phyloP scores from a whole-genome alignment of 2,888 invertebrate species.

The Campoplex capitator region DNA sequence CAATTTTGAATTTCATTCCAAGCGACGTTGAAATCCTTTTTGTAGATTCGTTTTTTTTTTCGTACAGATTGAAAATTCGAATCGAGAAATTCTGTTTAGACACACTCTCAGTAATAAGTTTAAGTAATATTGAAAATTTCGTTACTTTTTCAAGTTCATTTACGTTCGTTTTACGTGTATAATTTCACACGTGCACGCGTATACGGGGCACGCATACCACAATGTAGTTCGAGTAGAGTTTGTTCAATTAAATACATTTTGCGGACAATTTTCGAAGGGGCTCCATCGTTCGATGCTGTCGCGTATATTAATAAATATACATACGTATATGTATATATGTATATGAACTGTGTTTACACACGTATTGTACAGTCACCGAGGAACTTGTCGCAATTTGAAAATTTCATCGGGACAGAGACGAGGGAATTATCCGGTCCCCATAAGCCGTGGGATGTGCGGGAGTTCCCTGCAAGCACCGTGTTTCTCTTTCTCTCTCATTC shows the following conservation, averaged over 20 bases:
- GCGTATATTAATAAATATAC: slow-evolving; percentile 26
- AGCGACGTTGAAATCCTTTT: not conserved
- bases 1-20: no score
- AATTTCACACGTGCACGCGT: not conserved
- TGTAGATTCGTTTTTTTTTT: not conserved
- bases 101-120: slow-evolving; percentile 14
- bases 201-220: no score
- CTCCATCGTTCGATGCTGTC: slow-evolving; percentile 43
- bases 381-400: slow-evolving; percentile 68
- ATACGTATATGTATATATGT: not conserved
- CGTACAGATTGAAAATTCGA: not conserved
- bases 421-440: slow-evolving; percentile 65
- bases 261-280: slow-evolving; percentile 33
- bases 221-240: slow-evolving; percentile 4
- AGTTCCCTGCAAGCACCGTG: slow-evolving; percentile 21
- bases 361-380: slow-evolving; percentile 36
- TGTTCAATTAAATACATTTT: slow-evolving; percentile 61
- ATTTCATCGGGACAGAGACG: slow-evolving; percentile 67
- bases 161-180: not conserved
- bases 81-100: not conserved
- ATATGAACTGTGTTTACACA: slow-evolving; percentile 30
- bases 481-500: slow-evolving; percentile 28
- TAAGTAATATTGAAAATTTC: slow-evolving; percentile 13
- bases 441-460: slow-evolving; percentile 54
- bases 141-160: slow-evolving; percentile 1